Conservation (phyloP, 2,888 invertebrate species). For the Oxystoma pomonae region DNA sequence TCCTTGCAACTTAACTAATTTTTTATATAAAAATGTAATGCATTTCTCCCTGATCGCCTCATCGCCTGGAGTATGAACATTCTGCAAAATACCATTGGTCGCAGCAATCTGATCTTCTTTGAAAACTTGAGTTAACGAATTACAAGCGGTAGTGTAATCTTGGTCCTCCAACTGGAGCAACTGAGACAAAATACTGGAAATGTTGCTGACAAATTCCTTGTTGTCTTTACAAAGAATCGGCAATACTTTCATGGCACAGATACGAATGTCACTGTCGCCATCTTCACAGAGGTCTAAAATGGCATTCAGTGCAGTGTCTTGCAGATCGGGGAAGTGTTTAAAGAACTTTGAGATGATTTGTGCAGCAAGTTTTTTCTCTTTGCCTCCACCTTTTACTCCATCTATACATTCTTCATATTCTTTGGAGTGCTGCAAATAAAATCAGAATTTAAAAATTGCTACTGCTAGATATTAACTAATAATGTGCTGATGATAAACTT, state of each 20-base stretch:
- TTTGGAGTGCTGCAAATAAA: slow-evolving; percentile 69
- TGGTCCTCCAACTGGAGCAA: slow-evolving; percentile 83
- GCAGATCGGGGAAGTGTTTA: slow-evolving; percentile 80
- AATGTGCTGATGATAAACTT: too few relatives aligned
- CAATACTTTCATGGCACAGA: slow-evolving; percentile 90
- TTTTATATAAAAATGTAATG: slow-evolving; percentile 76
- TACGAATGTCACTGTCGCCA: slow-evolving; percentile 71
- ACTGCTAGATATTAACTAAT: slow-evolving; percentile 1
- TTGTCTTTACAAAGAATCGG: slow-evolving; percentile 83
- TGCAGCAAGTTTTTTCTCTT: slow-evolving; percentile 88
- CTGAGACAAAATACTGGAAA: slow-evolving; percentile 90
- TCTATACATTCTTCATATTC: slow-evolving; percentile 84
- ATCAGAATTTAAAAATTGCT: neutral
- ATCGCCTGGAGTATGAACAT: slow-evolving; percentile 59
- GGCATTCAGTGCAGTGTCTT: slow-evolving; percentile 86
- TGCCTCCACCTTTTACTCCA: slow-evolving; percentile 83
- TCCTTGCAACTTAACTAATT: slow-evolving; percentile 62
- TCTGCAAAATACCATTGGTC: slow-evolving; percentile 54
- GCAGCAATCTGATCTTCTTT: slow-evolving; percentile 68
- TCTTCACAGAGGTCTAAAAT: slow-evolving; percentile 94
- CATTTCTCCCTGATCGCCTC: slow-evolving; percentile 80
- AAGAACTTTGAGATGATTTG: slow-evolving; percentile 96
- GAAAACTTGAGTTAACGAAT: slow-evolving; percentile 73
- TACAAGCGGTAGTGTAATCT: slow-evolving; percentile 81
- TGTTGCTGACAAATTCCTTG: slow-evolving; percentile 76